A percentile compares a stretch with the other conserved stretches of the same genome.
These are phyloP conservation scores for Bombus superbus DNA, from an alignment of 1,140 invertebrate genomes.

Conservation along the genomic window DNA sequence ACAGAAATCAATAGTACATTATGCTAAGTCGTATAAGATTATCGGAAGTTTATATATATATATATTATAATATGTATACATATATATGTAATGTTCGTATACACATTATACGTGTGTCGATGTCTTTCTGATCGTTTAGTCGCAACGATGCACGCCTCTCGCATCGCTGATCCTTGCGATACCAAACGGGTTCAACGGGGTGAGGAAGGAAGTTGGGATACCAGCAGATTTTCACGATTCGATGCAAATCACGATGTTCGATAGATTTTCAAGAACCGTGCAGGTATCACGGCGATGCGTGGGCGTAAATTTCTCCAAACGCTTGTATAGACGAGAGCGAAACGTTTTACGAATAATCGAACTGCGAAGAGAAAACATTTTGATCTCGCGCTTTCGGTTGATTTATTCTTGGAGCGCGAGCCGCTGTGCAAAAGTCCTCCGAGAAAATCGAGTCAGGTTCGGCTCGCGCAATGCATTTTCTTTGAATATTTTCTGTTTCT, in stretches of 20 bases:
- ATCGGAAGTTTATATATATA: constrained; percentile 43
- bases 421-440: not conserved
- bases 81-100: constrained; percentile 38
- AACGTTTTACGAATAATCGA: constrained; percentile 28
- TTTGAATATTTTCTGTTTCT: constrained; percentile 23
- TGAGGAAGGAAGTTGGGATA: not conserved
- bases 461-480: constrained; percentile 31
- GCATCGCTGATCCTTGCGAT: constrained; percentile 12
- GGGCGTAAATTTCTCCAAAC: constrained; percentile 8
- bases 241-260: not conserved
- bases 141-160: constrained; percentile 27
- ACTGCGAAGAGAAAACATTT: not conserved
- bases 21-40: constrained; percentile 44
- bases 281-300: not conserved
- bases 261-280: not conserved
- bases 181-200: constrained; percentile 1
- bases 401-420: not conserved
- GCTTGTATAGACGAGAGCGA: constrained; percentile 27
- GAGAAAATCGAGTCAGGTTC: not conserved
- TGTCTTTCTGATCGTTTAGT: constrained; percentile 46
- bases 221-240: not conserved
- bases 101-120: constrained; percentile 33
- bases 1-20: constrained; percentile 47
- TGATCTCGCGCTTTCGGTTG: not conserved
- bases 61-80: not conserved